Conservation (phyloP, 2,113 vertebrate genomes). For the Neopipo cinnamomea region DNA sequence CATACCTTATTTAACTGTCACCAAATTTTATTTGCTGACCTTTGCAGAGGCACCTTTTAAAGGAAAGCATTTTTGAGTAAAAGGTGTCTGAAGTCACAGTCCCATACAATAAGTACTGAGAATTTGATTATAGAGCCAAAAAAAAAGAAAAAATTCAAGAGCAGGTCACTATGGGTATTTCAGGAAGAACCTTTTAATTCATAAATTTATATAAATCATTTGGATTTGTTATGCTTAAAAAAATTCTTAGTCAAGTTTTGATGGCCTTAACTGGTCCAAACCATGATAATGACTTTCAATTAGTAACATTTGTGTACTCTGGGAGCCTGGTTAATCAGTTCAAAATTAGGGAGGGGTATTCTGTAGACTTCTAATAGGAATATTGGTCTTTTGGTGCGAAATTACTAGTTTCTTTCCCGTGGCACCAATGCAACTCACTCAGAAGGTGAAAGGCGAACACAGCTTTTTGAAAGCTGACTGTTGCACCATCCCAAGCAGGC, state of each 20-base stretch:
- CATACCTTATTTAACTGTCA: neutral
- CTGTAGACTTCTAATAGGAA: fast-evolving
- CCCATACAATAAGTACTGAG: neutral
- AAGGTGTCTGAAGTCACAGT: neutral
- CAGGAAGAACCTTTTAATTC: neutral
- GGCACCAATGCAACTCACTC: fast-evolving
- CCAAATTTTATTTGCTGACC: neutral
- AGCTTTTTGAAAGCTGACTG: neutral
- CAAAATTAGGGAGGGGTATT: neutral
- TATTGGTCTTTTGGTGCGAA: too few species aligned
- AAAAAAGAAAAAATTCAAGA: neutral
- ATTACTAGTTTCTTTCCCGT: fast-evolving
- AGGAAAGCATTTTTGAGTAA: neutral
- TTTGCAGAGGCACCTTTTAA: neutral
- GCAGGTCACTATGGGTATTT: neutral
- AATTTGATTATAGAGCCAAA: neutral
- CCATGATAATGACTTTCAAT: neutral
- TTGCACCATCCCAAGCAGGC: neutral
- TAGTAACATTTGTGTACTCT: neutral
- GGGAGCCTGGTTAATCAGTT: neutral
- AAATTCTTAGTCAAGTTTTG: neutral
- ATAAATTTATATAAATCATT: neutral
- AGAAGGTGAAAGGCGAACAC: fast-evolving
- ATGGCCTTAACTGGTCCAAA: too few species aligned
- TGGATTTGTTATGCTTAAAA: neutral